These are phyloP conservation scores for Platorchestia sp. DNA, from an alignment of 1,140 invertebrate species.

Conservation along the genomic window DNA sequence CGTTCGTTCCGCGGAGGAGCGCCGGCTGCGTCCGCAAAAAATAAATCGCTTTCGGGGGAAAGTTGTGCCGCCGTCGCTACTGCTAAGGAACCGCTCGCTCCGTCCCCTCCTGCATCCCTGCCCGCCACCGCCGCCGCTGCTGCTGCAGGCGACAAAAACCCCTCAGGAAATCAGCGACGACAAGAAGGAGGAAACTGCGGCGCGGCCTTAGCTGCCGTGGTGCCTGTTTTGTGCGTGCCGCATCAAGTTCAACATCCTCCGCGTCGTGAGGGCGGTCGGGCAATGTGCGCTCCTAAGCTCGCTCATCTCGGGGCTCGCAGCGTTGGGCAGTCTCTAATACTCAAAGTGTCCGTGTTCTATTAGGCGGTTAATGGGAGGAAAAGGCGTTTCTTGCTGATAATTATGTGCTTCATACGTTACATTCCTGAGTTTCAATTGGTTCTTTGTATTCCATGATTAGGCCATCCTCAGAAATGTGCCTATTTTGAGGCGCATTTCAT, in stretches of 20 bases:
- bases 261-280: too few relatives aligned
- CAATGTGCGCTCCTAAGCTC: too few relatives aligned
- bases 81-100: constrained; percentile 32
- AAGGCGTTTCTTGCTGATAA: too few relatives aligned
- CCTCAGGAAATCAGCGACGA: constrained; percentile 50
- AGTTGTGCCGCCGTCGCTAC: constrained; percentile 18
- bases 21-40: constrained; percentile 48
- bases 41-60: constrained; percentile 52
- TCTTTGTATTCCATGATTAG: too few relatives aligned
- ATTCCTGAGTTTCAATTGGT: too few relatives aligned
- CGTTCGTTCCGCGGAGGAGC: constrained; percentile 31
- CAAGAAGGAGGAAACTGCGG: constrained; percentile 35
- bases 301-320: too few relatives aligned
- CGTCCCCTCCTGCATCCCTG: neutral
- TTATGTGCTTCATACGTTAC: too few relatives aligned
- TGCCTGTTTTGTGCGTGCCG: neutral
- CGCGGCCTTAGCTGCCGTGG: neutral
- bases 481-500: too few relatives aligned
- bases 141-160: constrained; percentile 40
- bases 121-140: neutral
- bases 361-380: too few relatives aligned
- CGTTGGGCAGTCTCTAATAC: too few relatives aligned
- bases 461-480: too few relatives aligned
- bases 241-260: neutral
- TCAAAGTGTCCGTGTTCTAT: too few relatives aligned